Evolutionary conservation across 2,113 vertebrate genomes (phyloP).

Genomic region (Ptychochromis oligacanthus): DNA sequence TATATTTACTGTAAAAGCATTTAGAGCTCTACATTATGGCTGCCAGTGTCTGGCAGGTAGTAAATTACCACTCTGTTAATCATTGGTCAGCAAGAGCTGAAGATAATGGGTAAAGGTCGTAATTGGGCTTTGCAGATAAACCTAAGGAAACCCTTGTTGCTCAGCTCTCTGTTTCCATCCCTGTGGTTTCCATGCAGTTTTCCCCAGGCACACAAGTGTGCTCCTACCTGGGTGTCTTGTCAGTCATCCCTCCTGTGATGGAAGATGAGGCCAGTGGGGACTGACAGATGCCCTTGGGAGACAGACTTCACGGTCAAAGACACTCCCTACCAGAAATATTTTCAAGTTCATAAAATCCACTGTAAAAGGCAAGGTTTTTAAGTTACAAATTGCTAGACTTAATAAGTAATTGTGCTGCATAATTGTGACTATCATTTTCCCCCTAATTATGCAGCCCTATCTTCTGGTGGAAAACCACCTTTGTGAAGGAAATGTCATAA

Average conservation of each 20-base stretch:
- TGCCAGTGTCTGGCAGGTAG: not conserved
- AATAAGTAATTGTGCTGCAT: not conserved
- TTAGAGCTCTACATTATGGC: not conserved
- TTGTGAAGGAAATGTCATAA: not conserved
- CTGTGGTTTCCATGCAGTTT: not conserved
- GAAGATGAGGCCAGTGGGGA: not conserved
- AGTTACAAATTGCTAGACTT: not conserved
- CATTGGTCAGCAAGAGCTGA: not conserved
- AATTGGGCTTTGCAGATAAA: not conserved
- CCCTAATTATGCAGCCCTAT: not conserved
- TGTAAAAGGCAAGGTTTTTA: not conserved
- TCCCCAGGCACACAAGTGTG: not conserved
- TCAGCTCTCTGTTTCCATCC: not conserved
- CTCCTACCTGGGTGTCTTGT: not conserved
- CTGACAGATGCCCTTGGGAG: not conserved
- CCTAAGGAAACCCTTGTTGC: not conserved
- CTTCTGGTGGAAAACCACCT: not conserved
- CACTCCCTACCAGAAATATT: not conserved
- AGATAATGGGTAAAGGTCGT: not conserved
- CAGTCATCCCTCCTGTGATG: not conserved
- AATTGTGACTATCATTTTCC: not conserved
- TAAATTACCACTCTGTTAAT: not conserved
- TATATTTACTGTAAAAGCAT: too few species aligned
- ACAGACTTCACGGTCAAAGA: not conserved
- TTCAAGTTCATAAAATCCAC: not conserved